Evolutionary conservation across 2,113 vertebrate species (phyloP).

Genomic region (Chascanopsetta lugubris): DNA sequence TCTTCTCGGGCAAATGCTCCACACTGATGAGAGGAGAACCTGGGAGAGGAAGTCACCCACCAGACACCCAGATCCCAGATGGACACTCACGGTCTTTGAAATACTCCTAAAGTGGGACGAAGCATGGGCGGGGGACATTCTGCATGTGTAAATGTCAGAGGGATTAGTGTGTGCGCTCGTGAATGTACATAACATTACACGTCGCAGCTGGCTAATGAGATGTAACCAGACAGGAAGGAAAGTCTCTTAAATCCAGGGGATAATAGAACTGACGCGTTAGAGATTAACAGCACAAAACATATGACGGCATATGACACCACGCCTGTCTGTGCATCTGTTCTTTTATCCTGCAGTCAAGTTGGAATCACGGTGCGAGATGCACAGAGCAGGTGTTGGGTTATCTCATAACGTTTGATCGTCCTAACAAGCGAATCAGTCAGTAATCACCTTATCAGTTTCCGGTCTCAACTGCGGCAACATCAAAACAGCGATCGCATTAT

Average conservation of each 20-base stretch:
- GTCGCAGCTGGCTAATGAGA: constrained; percentile 13
- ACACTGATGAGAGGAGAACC: constrained; percentile 50
- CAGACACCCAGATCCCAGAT: constrained; percentile 33
- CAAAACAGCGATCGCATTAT: constrained; percentile 32
- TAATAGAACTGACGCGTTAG: neutral
- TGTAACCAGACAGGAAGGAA: neutral
- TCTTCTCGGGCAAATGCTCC: constrained; percentile 10
- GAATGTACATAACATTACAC: constrained; percentile 19
- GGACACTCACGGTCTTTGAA: constrained; percentile 47
- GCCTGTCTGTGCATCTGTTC: neutral
- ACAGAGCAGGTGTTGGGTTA: neutral
- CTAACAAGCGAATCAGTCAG: constrained; percentile 24
- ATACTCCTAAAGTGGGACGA: constrained; percentile 7
- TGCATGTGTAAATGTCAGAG: constrained; percentile 47
- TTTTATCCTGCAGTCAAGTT: neutral
- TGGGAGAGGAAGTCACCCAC: constrained; percentile 50
- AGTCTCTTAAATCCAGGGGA: constrained; percentile 10
- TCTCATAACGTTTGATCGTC: neutral
- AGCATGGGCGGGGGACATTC: neutral
- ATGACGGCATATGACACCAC: neutral
- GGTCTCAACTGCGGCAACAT: constrained; percentile 17
- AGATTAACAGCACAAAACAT: neutral
- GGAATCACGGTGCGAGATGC: neutral
- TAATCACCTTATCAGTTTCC: constrained; percentile 17
- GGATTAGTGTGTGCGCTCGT: constrained; percentile 30